Conservation (phyloP, 2,888 invertebrate species). For the Himalopsyche anomala region DNA sequence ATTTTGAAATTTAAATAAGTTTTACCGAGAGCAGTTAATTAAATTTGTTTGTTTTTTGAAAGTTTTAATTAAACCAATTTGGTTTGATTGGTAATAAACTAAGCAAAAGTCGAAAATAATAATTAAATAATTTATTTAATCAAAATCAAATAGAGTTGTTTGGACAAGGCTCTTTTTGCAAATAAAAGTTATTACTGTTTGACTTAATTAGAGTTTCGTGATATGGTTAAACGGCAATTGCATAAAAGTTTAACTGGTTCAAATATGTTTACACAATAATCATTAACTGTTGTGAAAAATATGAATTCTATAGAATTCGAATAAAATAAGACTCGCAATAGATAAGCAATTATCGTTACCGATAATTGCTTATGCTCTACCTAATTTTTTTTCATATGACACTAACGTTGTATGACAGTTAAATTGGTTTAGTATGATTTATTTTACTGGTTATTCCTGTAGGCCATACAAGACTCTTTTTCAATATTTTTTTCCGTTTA, state of each 20-base stretch:
- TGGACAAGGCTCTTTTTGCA: neutral
- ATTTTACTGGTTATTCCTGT: too few relatives aligned
- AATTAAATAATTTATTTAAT: conserved; percentile 7
- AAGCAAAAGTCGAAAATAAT: neutral
- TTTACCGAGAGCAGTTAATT: neutral
- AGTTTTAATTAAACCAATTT: conserved; percentile 5
- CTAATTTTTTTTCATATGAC: too few relatives aligned
- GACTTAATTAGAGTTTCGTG: neutral
- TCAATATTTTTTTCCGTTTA: too few relatives aligned
- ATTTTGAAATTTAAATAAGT: neutral
- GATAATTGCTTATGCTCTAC: too few relatives aligned
- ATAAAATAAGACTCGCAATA: too few relatives aligned
- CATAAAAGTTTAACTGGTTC: neutral
- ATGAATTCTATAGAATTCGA: too few relatives aligned
- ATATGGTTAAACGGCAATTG: neutral
- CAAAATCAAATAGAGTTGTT: neutral
- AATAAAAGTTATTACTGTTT: neutral
- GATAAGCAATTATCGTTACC: too few relatives aligned
- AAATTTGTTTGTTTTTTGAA: neutral
- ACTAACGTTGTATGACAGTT: too few relatives aligned
- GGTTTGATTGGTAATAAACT: neutral
- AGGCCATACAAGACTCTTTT: too few relatives aligned
- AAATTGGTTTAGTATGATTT: too few relatives aligned
- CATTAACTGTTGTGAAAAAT: too few relatives aligned
- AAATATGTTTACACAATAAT: too few relatives aligned